Evolutionary conservation across 2,888 invertebrate species (phyloP).

Genomic region (Callyntrura sp.): DNA sequence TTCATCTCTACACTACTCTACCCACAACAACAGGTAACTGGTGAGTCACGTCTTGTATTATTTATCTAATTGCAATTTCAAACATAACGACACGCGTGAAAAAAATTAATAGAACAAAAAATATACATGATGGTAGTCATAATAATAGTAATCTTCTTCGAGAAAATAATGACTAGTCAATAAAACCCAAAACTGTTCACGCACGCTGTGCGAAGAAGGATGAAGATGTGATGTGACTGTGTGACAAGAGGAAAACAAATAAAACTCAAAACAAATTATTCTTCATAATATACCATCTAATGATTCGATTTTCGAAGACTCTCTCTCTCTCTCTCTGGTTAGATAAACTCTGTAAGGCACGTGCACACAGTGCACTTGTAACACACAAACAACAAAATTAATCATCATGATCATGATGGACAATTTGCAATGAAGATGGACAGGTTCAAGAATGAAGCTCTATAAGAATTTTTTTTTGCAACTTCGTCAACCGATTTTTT

Average conservation of each 20-base stretch:
- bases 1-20: no score
- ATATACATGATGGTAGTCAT: not conserved
- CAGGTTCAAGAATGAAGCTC: constrained; percentile 1
- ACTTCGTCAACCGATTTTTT: not conserved
- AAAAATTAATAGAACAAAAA: constrained; percentile 46
- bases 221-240: constrained; percentile 30
- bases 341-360: not conserved
- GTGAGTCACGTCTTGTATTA: constrained; percentile 63
- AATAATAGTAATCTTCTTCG: not conserved
- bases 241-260: constrained; percentile 35
- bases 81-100: constrained; percentile 34
- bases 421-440: constrained; percentile 30
- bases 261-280: constrained; percentile 12
- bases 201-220: not conserved
- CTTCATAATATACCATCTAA: not conserved
- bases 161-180: not conserved
- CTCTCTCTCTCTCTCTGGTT: not conserved
- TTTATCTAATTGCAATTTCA: constrained; percentile 58
- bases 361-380: not conserved
- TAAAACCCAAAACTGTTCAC: not conserved
- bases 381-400: not conserved
- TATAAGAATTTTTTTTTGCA: not conserved
- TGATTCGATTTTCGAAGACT: not conserved
- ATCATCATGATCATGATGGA: constrained; percentile 1
- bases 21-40: not conserved